Evolutionary conservation across 35 echinoderm and acorn worm species (phyloP).

Genomic region (Heliocidaris erythrogramma): DNA sequence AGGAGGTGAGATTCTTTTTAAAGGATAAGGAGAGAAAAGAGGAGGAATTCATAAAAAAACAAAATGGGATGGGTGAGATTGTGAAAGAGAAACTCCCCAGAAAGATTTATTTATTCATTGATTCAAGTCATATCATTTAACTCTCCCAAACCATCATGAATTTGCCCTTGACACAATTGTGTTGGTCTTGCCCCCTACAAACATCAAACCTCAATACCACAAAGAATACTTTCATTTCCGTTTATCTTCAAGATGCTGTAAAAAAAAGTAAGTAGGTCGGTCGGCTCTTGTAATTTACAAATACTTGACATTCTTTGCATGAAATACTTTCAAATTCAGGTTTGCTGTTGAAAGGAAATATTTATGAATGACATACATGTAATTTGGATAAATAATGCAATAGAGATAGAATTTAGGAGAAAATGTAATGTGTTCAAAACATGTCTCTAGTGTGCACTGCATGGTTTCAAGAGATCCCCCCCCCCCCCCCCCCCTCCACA

Average conservation of each 20-base stretch:
- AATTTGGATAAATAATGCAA: too few species aligned
- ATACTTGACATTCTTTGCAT: background rate
- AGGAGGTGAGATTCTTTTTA: too few species aligned
- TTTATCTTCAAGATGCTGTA: background rate
- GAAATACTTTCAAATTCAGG: background rate
- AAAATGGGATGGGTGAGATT: too few species aligned
- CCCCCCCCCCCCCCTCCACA: too few species aligned
- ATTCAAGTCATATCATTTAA: background rate
- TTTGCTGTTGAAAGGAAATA: background rate
- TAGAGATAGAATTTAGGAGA: too few species aligned
- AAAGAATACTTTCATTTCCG: background rate
- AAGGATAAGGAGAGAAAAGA: too few species aligned
- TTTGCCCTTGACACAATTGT: background rate
- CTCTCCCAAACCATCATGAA: background rate
- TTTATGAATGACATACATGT: background rate
- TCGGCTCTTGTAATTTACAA: background rate
- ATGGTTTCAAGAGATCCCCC: too few species aligned
- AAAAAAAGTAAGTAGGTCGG: background rate
- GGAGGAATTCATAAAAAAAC: too few species aligned
- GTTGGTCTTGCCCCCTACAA: background rate
- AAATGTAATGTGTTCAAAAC: too few species aligned
- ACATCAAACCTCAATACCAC: background rate
- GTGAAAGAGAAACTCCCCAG: background rate
- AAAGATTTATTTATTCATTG: background rate
- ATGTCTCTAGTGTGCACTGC: too few species aligned